Conservation (phyloP, 2,113 vertebrate species). For the Calonectris borealis region DNA sequence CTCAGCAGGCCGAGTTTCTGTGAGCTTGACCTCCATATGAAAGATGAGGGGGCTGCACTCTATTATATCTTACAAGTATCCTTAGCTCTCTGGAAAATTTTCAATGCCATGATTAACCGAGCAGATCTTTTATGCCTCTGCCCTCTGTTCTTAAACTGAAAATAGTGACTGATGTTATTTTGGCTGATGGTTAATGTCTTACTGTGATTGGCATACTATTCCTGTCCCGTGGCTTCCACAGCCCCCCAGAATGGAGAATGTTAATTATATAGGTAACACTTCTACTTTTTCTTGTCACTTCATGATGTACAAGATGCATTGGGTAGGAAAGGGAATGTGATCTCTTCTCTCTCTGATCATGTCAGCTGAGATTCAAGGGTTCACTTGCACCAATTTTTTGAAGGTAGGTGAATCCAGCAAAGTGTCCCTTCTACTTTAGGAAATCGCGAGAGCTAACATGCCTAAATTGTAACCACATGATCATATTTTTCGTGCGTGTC, state of each 20-base stretch:
- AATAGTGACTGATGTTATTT: not conserved
- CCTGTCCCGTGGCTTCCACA: not conserved
- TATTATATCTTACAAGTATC: not conserved
- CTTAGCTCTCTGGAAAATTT: conserved; percentile 19
- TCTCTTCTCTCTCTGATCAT: not conserved
- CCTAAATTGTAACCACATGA: not conserved
- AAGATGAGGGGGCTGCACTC: not conserved
- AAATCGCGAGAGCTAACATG: not conserved
- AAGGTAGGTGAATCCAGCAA: not conserved
- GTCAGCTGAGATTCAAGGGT: not conserved
- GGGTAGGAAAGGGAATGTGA: not conserved
- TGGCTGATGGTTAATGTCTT: not conserved
- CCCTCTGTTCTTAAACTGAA: not conserved
- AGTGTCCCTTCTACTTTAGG: not conserved
- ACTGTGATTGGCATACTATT: not conserved
- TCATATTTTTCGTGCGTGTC: not conserved
- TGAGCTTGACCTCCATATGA: not conserved
- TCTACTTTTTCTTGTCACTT: not conserved
- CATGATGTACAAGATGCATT: not conserved
- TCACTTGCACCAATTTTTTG: not conserved
- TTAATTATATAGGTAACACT: not conserved
- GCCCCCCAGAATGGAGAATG: not conserved
- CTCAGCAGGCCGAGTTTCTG: not conserved
- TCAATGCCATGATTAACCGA: conserved; percentile 8
- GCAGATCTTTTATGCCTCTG: not conserved